These are phyloP conservation scores for Cyclura pinguis DNA, from an alignment of 2,797 vertebrate genomes.

Conservation along the genomic window DNA sequence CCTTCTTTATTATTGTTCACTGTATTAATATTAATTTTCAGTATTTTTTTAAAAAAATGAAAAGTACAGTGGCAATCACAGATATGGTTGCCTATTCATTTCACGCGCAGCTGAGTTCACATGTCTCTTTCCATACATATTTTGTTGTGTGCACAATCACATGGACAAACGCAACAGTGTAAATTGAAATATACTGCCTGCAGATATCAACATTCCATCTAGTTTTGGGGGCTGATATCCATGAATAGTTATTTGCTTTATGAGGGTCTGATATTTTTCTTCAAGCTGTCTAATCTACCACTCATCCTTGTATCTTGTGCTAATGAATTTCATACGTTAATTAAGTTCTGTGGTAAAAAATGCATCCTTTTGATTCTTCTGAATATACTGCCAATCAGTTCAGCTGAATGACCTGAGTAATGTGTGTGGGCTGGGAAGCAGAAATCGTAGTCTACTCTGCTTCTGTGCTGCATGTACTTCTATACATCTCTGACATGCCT, in stretches of 20 bases:
- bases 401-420: not conserved
- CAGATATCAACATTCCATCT: not conserved
- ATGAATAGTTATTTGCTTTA: not conserved
- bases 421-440: not conserved
- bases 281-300: conserved; percentile 6
- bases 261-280: not conserved
- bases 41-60: too few relatives aligned
- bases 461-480: not conserved
- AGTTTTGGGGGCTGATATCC: not conserved
- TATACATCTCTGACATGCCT: not conserved
- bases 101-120: not conserved
- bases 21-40: too few relatives aligned
- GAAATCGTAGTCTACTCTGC: not conserved
- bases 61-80: not conserved
- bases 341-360: not conserved
- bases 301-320: not conserved
- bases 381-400: conserved; percentile 14
- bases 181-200: not conserved
- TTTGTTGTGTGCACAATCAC: not conserved
- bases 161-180: not conserved
- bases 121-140: not conserved
- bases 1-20: too few relatives aligned
- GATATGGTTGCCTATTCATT: not conserved
- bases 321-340: conserved; percentile 22
- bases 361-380: conserved; percentile 4